Conservation (phyloP, 2,113 vertebrate species). For the Bubo bubo region DNA sequence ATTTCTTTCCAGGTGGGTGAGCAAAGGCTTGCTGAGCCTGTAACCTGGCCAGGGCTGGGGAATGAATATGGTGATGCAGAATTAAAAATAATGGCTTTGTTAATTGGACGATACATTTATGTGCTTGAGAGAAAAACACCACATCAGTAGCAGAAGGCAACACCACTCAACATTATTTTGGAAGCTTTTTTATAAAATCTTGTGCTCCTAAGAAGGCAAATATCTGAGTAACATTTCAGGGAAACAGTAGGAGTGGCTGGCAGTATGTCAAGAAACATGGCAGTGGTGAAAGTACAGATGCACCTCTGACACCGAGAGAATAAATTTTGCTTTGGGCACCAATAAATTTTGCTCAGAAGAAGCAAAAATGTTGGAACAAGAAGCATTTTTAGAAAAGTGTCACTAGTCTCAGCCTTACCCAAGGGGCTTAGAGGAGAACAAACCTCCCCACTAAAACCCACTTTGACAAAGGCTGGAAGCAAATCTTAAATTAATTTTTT, state of each 20-base stretch:
- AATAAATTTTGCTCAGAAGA: background rate
- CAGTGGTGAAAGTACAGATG: background rate
- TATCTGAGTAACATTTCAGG: background rate
- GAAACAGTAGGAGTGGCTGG: background rate
- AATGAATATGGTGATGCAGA: background rate
- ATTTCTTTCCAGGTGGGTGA: background rate
- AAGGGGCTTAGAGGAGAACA: background rate
- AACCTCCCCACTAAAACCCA: background rate
- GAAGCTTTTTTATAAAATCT: background rate
- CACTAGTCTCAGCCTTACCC: background rate
- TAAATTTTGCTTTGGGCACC: background rate
- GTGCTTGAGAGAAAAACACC: background rate
- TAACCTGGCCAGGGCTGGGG: background rate
- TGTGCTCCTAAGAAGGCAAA: background rate
- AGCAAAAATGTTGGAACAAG: background rate
- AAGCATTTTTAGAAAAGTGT: background rate
- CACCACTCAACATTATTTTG: background rate
- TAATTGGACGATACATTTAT: rapidly evolving
- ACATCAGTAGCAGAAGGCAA: background rate
- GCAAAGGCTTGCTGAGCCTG: background rate
- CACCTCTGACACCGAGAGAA: background rate
- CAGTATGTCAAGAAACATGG: background rate
- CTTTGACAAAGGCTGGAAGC: background rate
- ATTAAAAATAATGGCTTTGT: background rate
- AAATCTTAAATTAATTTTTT: background rate